phyloP scores from a whole-genome alignment of 2,113 vertebrate species.

The Pycnonotus jocosus region DNA sequence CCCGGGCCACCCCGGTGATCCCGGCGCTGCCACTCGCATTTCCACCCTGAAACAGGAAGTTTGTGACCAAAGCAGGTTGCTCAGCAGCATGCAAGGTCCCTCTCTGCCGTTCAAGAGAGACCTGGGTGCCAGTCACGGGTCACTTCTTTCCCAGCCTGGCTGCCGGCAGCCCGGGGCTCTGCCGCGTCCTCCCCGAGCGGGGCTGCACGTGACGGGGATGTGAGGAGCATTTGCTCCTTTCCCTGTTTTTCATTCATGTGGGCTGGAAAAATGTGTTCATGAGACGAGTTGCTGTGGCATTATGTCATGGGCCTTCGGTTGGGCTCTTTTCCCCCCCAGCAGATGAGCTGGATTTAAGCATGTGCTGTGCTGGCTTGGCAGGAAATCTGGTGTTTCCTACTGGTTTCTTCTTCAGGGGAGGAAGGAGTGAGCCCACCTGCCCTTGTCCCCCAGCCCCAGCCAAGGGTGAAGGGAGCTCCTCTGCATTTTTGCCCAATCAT shows the following conservation, averaged over 20 bases:
- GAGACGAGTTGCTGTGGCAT: constrained; percentile 62
- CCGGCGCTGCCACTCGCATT: background rate
- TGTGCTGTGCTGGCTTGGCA: constrained; percentile 29
- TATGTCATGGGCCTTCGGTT: constrained; percentile 62
- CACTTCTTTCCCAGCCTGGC: constrained; percentile 10
- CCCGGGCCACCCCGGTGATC: accelerated
- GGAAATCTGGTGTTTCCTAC: constrained; percentile 41
- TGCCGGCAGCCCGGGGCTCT: background rate
- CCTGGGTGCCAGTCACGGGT: constrained; percentile 21
- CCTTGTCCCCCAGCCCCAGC: background rate
- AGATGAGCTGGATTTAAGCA: constrained; percentile 48
- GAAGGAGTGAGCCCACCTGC: background rate
- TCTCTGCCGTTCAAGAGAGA: accelerated
- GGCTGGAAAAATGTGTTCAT: constrained; percentile 70
- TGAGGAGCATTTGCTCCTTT: constrained; percentile 35
- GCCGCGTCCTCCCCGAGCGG: background rate
- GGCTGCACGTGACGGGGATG: constrained; percentile 18
- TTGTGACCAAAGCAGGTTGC: background rate
- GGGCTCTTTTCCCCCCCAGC: constrained; percentile 53
- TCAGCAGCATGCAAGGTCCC: background rate
- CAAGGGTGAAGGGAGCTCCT: background rate
- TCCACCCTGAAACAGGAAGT: constrained; percentile 12
- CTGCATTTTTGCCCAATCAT: background rate
- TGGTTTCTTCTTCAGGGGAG: background rate
- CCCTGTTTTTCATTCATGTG: constrained; percentile 71